Base-by-base conservation (phyloP, 1,140 invertebrate genomes). In the Drosophila nigrodunni region DNA sequence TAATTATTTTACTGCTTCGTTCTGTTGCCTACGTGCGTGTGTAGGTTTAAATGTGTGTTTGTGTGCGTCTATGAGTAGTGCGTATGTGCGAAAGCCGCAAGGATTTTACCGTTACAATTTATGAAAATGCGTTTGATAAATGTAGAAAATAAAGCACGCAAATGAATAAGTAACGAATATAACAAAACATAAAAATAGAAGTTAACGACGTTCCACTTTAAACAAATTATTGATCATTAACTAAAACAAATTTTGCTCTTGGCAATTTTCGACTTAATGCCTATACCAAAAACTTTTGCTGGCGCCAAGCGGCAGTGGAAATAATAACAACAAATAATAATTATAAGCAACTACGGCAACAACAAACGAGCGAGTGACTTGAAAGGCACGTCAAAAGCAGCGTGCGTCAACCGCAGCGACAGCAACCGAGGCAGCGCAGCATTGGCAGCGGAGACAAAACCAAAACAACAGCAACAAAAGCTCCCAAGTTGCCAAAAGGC, bases 81-180 rank as follows among this genome's bases (percentile, higher is more conserved):
- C 62, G 46, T 64, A 46, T 11, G 10, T 37, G 49, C 58, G 15
- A 43, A 47, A 60, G 37, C 72, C 39, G 65, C 62, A 9, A 67
- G 70, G 54, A 67, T 78, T 85, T 85, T 73, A 79, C 82, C 82
- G 79, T 87, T 87, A 82, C 64, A 78, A 81, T 46, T 72, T 72
- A 71, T 52, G 44, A 73, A 70, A 62, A 70, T 47, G 55, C 43
- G 30, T 13, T 59, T 35, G 58, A 46, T 35, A 60, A 60, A 60
- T 13, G 39, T 43, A 46, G 41, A 62, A 54, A 54, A 18, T 15
- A 57, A 43, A 58, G 39, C 68, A 68, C 39, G 9, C 35, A 50
- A 50, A 50, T 39, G 15, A 39, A 21, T 41, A 69, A 60, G 54
- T 77, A 37, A 60, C 68, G 60, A 49, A 37, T 34, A 65, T 43